Evolutionary conservation across 1,140 invertebrate genomes (phyloP).

Genomic region (Bombyx mori): DNA sequence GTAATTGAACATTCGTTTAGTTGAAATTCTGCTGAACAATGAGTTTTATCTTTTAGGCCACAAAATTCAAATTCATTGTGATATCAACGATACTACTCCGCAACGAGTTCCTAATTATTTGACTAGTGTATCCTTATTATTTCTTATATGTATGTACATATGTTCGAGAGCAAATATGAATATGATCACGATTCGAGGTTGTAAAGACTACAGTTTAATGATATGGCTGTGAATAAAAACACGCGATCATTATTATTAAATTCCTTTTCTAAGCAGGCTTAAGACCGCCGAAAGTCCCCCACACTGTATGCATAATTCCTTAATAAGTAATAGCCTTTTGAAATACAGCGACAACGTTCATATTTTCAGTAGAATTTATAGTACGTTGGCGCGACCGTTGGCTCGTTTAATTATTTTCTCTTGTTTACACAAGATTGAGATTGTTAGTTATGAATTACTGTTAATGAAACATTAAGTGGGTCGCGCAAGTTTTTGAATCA

Average conservation of each 20-base stretch:
- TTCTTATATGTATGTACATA: too few species aligned
- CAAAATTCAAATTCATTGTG: too few species aligned
- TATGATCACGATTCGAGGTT: too few species aligned
- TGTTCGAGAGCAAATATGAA: too few species aligned
- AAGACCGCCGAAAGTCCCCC: slow-evolving; percentile 26
- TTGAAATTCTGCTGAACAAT: too few species aligned
- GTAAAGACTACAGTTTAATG: slow-evolving; percentile 1
- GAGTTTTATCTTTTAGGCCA: too few species aligned
- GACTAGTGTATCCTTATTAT: too few species aligned
- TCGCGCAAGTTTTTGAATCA: not conserved
- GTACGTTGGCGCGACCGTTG: slow-evolving; percentile 28
- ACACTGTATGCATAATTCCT: slow-evolving; percentile 45
- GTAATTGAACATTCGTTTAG: too few species aligned
- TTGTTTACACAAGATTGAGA: slow-evolving; percentile 50
- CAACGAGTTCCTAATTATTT: too few species aligned
- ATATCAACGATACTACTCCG: too few species aligned
- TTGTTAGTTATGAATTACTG: slow-evolving; percentile 39
- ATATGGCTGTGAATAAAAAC: slow-evolving; percentile 14
- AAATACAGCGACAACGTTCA: slow-evolving; percentile 41
- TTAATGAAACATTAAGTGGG: slow-evolving; percentile 22
- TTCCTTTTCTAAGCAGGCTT: slow-evolving; percentile 30
- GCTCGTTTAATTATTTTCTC: slow-evolving; percentile 49
- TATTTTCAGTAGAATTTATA: slow-evolving; percentile 43
- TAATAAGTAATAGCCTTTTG: slow-evolving; percentile 47
- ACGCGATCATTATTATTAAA: slow-evolving; percentile 36